Base-by-base conservation (phyloP, 2,113 vertebrate species). In the Mugil cephalus region DNA sequence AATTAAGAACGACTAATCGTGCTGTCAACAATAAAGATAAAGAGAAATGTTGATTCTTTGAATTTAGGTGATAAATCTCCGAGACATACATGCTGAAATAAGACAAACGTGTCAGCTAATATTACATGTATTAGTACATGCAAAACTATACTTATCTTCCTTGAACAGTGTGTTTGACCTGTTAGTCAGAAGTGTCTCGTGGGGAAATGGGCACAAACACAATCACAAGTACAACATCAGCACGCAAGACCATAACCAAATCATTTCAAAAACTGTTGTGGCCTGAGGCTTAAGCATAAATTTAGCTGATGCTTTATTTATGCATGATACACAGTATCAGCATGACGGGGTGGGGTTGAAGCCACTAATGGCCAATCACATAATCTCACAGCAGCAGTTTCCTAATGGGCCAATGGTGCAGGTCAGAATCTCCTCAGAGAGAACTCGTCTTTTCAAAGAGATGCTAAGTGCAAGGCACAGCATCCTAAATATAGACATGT, bases 401-500 rank as follows among this genome's bases (percentile, higher is more conserved):
- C 18, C 36, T 74, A 43, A 71, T 51, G 40, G 15, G 36, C 17
- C 45, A 30, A 34, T 10, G 64, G 50, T 77, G 63, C 11, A 42
- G 36, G 40, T 8, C 48, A 40, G 39, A 51, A 55, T 66, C 14
- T 61, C 38, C 21, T 56, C 13, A 46, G 47, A 70, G 30, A 14
- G 69, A 58, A 58, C 35, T 10, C 11, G 14, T 46, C 15, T 38
- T 48, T 15, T 48, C 24, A 13, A 14, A 35, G 18, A 21, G 12
- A 35, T 21, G 43, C 46, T 42, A 10, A 67, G 21, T 39, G 51
- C 15, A 61, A 64, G 12, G 15, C 21, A 35, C 9, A 59, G 45
- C 15, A 36, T 36, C 52, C 11, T 60, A 47, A 73, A 74, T 58
- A 46, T 58, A 62, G 56, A 53, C 7, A 65, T 80, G 46, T 74